Evolutionary conservation across 2,113 vertebrate species (phyloP), one percentile per base, ranked within the genome.

Genomic region (Cettia cetti): DNA sequence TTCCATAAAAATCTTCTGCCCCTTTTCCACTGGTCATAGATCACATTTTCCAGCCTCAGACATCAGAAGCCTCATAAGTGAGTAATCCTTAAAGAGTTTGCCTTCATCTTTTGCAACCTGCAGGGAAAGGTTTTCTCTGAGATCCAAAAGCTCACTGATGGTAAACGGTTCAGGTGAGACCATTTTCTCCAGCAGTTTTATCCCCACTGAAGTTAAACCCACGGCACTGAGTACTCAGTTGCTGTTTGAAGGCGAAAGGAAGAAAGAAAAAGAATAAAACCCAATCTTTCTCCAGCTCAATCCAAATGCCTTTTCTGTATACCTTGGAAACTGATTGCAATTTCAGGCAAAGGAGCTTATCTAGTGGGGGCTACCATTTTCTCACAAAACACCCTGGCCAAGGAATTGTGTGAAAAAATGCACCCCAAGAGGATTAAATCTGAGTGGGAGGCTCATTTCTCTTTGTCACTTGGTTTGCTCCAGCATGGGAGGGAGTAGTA

Each of bases 81-180:
- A 95, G 76, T 86, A 90, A 96, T 93, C 92, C 94, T 92, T 96
- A 92, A 94, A 96, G 86, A 93, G 92, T 84, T 71, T 84, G 76
- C 93, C 92, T 96, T 96, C 86, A 94, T 96, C 96, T 94, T 92
- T 97, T 72, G 72, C 92, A 93, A 65, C 95, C 95, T 83, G 94
- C 95, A 79, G 94, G 88, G 95, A 95, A 92, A 96, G 94, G 88
- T 89, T 79, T 96, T 97, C 92, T 90, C 76, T 82, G 93, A 95
- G 93, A 97, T 96, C 88, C 90, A 4, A 95, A 86, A 90, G 90
- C 93, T 95, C 93, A 94, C 82, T 97, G 94, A 90, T 72, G 65
- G 94, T 60, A 92, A 95, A 95, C 0, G 88, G 90, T 90, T 95
- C 80, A 93, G 96, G 88, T 92, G 82, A 96, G 86, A 93, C 80